phyloP scores from a whole-genome alignment of 2,888 invertebrate species.

The Epirrhoe tristata region DNA sequence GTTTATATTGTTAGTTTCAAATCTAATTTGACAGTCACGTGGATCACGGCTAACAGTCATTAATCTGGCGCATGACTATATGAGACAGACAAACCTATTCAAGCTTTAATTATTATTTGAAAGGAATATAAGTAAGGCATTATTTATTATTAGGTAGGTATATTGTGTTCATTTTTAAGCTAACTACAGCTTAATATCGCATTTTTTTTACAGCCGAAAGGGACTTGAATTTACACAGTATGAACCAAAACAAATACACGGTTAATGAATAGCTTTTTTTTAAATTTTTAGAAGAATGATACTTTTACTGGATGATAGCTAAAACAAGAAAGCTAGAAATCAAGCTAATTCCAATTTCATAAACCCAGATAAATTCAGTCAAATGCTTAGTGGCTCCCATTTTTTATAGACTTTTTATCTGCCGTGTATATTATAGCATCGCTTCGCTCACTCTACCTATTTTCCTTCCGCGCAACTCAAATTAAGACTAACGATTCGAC shows the following conservation, averaged over 20 bases:
- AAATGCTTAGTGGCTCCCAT: no score
- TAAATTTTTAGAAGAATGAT: no score
- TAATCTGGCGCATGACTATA: conserved; percentile 4
- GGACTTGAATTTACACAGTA: no score
- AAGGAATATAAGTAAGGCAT: neutral
- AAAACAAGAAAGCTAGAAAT: no score
- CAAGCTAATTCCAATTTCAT: no score
- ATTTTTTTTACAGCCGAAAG: no score
- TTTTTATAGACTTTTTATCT: neutral
- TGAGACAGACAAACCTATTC: neutral
- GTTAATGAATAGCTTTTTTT: no score
- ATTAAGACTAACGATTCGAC: conserved; percentile 82
- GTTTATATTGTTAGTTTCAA: conserved; percentile 5
- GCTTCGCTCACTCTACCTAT: conserved; percentile 43
- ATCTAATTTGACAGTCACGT: conserved; percentile 11
- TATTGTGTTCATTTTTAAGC: no score
- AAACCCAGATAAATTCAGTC: no score
- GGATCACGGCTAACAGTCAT: neutral
- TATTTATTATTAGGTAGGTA: neutral
- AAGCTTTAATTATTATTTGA: neutral
- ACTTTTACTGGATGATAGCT: no score
- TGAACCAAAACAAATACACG: no score
- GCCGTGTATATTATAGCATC: conserved; percentile 17
- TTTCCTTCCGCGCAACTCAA: conserved; percentile 64
- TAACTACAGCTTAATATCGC: no score